Conservation (phyloP, 1,140 invertebrate genomes). For the Aphaenogaster ashmeadi region DNA sequence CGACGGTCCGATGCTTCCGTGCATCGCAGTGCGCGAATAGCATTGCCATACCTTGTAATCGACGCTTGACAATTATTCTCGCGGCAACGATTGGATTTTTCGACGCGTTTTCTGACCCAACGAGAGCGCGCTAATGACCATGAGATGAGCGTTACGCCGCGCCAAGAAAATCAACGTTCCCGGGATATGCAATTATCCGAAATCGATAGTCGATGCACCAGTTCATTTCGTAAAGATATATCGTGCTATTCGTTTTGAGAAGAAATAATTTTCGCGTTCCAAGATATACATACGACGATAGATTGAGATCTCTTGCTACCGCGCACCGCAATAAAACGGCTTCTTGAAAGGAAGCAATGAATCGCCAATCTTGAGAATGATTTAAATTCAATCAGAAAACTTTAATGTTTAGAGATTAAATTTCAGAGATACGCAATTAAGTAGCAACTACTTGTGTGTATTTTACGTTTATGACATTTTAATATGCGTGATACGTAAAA, state of each 20-base stretch:
- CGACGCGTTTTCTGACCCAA: background rate
- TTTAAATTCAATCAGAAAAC: background rate
- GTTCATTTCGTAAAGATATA: background rate
- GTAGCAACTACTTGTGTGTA: background rate
- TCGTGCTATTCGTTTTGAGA: background rate
- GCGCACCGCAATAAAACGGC: background rate
- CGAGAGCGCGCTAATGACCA: conserved; percentile 11
- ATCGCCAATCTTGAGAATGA: background rate
- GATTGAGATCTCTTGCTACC: background rate
- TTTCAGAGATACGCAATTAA: background rate
- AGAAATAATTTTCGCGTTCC: background rate
- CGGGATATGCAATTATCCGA: conserved; percentile 13
- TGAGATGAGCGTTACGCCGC: background rate
- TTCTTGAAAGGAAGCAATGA: too few species aligned
- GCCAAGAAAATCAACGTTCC: conserved; percentile 5
- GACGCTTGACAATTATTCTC: conserved; percentile 30
- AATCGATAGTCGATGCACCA: conserved; percentile 19
- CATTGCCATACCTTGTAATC: conserved; percentile 42
- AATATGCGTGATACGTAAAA: background rate
- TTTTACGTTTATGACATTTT: background rate
- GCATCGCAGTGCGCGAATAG: conserved; percentile 26
- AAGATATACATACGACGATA: background rate
- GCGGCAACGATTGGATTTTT: conserved; percentile 37
- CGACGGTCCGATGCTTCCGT: conserved; percentile 27
- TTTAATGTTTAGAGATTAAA: background rate